These are phyloP conservation scores for Theristicus caerulescens DNA, from an alignment of 2,113 vertebrate species.

Conservation along the genomic window DNA sequence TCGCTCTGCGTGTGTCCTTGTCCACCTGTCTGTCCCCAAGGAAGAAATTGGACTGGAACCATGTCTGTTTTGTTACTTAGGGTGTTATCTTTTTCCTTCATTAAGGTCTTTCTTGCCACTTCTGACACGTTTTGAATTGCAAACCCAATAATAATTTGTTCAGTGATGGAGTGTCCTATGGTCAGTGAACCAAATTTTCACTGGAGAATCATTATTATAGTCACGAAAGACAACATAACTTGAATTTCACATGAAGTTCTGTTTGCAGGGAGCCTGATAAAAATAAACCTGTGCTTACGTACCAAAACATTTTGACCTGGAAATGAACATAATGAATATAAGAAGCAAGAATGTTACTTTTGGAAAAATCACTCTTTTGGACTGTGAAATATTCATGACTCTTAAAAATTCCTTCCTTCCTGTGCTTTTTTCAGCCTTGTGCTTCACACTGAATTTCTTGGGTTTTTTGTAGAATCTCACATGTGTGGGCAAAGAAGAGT, in stretches of 20 bases:
- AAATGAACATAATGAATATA: not conserved
- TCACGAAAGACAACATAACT: not conserved
- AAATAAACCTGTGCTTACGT: not conserved
- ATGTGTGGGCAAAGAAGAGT: not conserved
- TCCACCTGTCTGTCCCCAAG: not conserved
- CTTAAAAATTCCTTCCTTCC: slow-evolving; percentile 2
- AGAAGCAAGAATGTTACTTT: slow-evolving; percentile 18
- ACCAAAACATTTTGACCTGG: slow-evolving; percentile 32
- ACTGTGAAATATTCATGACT: slow-evolving; percentile 12
- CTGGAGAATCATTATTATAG: not conserved
- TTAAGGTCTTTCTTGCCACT: not conserved
- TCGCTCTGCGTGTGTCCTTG: not conserved
- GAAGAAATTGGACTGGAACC: not conserved
- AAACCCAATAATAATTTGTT: not conserved
- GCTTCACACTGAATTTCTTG: not conserved
- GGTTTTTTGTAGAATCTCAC: not conserved
- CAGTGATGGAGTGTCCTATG: not conserved
- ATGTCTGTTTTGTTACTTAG: not conserved
- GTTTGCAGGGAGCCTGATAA: not conserved
- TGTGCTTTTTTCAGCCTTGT: slow-evolving; percentile 25
- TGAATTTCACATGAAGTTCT: slow-evolving; percentile 2
- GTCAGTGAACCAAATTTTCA: not conserved
- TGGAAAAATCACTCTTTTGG: not conserved
- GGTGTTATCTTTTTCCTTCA: not conserved
- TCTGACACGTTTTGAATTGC: not conserved